These are phyloP conservation scores for Notodonta dromedarius DNA, from an alignment of 2,888 invertebrate species.

Conservation along the genomic window DNA sequence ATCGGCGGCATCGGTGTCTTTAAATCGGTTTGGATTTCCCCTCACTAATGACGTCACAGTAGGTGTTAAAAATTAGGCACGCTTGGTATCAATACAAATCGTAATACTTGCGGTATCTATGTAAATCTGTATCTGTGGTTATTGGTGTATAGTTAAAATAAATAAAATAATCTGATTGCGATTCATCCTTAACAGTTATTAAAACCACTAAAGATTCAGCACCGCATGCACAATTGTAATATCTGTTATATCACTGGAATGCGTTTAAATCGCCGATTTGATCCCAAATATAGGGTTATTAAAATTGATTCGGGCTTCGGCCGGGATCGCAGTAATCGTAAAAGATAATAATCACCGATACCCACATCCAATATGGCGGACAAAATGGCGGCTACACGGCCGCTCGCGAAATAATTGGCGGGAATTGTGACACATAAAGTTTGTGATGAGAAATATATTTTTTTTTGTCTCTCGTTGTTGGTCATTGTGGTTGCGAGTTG, in stretches of 20 bases:
- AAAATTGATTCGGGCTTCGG: conserved; percentile 46
- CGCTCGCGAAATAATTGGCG: conserved; percentile 47
- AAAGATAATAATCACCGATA: conserved; percentile 58
- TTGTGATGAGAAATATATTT: conserved; percentile 2
- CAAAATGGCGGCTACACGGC: conserved; percentile 35
- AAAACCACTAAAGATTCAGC: too few species aligned
- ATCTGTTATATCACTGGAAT: conserved; percentile 31
- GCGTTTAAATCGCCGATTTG: conserved; percentile 48
- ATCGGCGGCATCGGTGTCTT: too few species aligned
- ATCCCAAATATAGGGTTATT: conserved; percentile 40
- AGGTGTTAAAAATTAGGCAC: too few species aligned
- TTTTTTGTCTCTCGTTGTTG: background rate
- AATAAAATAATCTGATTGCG: too few species aligned
- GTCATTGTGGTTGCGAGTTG: background rate
- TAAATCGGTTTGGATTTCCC: too few species aligned
- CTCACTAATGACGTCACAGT: too few species aligned
- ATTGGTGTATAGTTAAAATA: too few species aligned
- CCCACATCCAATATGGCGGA: conserved; percentile 44
- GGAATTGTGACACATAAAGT: conserved; percentile 34
- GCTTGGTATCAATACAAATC: too few species aligned
- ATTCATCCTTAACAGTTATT: too few species aligned
- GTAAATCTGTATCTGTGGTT: too few species aligned
- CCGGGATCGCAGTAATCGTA: conserved; percentile 48
- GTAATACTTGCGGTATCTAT: too few species aligned
- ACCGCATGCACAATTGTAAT: conserved; percentile 13